These are phyloP conservation scores for Lepidonotus clava DNA, from an alignment of 2,888 invertebrate species.

Conservation along the genomic window DNA sequence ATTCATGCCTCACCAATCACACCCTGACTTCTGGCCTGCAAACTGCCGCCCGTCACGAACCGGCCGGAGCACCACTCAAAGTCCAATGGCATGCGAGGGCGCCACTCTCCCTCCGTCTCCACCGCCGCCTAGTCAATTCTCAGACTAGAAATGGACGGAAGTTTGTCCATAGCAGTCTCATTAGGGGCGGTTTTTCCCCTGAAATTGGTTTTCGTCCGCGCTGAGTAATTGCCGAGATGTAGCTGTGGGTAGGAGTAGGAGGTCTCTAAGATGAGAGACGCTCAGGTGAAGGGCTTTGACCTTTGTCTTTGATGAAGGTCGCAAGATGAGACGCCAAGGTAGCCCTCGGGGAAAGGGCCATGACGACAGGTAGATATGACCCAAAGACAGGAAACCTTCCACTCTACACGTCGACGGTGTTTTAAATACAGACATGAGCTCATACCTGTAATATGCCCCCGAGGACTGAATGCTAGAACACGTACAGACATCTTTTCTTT, in stretches of 20 bases:
- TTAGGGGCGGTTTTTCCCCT: not conserved
- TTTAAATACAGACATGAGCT: no score
- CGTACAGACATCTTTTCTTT: no score
- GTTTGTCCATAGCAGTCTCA: constrained; percentile 36
- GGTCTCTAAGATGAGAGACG: not conserved
- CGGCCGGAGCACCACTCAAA: constrained; percentile 19
- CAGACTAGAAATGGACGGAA: constrained; percentile 33
- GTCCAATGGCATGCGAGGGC: constrained; percentile 31
- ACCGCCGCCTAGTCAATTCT: constrained; percentile 1
- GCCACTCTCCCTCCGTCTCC: not conserved
- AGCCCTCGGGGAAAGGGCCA: not conserved
- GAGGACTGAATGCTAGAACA: no score
- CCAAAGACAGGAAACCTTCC: not conserved
- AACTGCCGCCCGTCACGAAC: constrained; percentile 47
- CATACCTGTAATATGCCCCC: not conserved
- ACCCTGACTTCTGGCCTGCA: constrained; percentile 31
- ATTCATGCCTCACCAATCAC: constrained; percentile 53
- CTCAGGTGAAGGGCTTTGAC: not conserved
- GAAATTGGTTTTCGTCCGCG: constrained; percentile 31
- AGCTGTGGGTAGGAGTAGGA: not conserved
- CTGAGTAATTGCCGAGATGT: constrained; percentile 15
- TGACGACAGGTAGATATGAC: not conserved
- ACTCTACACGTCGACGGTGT: not conserved
- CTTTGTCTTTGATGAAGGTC: constrained; percentile 38
- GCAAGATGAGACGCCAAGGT: not conserved